Percentiles rank a stretch among this genome's conserved stretches.
Conservation (phyloP, 35 echinoderm and acorn worm species). For the Hemicentrotus pulcherrimus region DNA sequence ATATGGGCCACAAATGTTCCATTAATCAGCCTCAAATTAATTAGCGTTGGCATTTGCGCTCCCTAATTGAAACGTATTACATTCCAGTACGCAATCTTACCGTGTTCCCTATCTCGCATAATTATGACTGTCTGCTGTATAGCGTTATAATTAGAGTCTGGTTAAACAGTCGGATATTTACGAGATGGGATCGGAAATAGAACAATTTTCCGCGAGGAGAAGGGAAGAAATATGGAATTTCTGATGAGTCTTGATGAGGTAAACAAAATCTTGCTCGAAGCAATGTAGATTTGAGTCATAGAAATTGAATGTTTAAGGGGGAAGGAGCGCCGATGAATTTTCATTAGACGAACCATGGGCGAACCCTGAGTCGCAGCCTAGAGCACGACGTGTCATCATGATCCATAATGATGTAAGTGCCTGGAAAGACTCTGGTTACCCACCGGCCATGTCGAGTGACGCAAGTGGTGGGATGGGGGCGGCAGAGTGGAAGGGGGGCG, state of each 20-base stretch:
- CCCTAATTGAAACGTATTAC: neutral
- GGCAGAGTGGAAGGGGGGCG: neutral
- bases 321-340: constrained; percentile 5
- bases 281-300: constrained; percentile 9
- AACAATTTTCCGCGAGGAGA: neutral
- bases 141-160: neutral
- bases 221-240: neutral
- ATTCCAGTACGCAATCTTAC: neutral
- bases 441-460: neutral
- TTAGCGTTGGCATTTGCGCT: neutral
- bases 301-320: constrained; percentile 41
- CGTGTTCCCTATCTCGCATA: neutral
- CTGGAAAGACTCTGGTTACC: neutral
- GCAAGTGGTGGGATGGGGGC: neutral
- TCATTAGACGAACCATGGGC: neutral
- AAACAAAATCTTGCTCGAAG: neutral
- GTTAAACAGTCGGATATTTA: neutral
- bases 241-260: neutral
- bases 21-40: neutral
- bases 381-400: neutral
- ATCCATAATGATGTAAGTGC: neutral
- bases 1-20: neutral
- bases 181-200: neutral
- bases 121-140: neutral
- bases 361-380: neutral